Evolutionary conservation across 92 coral and sea anemone genomes (phyloP).

Genomic region (Parazoanthus swiftii): DNA sequence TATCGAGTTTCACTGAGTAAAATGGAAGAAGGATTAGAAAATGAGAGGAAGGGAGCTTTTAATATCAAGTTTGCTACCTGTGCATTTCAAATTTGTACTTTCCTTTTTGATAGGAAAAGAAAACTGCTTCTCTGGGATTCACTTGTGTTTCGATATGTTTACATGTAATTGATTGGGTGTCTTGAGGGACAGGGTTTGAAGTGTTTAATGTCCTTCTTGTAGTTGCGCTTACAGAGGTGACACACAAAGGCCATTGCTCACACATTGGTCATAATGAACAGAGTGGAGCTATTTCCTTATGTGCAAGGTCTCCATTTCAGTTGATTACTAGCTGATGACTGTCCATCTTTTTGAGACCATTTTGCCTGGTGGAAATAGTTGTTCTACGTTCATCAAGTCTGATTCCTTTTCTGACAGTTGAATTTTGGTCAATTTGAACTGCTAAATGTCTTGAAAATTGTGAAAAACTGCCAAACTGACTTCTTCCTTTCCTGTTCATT

Average conservation of each 20-base stretch:
- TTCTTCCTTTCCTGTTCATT: neutral
- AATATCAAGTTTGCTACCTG: neutral
- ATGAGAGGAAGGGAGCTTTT: neutral
- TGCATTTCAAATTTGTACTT: neutral
- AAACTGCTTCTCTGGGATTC: conserved; percentile 35
- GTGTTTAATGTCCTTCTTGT: conserved; percentile 94
- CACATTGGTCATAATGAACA: conserved; percentile 66
- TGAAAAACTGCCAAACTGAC: neutral
- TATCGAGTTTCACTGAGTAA: neutral
- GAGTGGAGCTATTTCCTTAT: conserved; percentile 46
- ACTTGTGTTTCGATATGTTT: conserved; percentile 15
- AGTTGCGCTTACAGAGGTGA: conserved; percentile 96
- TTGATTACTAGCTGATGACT: conserved; percentile 31
- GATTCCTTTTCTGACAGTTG: conserved; percentile 29
- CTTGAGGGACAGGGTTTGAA: conserved; percentile 68
- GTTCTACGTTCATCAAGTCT: conserved; percentile 52
- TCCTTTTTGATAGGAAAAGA: neutral
- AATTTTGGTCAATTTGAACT: neutral
- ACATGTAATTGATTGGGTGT: conserved; percentile 23
- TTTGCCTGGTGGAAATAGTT: conserved; percentile 46
- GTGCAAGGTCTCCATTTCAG: conserved; percentile 50
- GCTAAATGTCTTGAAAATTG: neutral
- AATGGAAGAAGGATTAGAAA: neutral
- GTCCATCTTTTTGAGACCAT: conserved; percentile 31
- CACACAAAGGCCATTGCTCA: conserved; percentile 98